Base-by-base conservation (phyloP, 2,113 vertebrate species). In the Eptatretus burgeri region DNA sequence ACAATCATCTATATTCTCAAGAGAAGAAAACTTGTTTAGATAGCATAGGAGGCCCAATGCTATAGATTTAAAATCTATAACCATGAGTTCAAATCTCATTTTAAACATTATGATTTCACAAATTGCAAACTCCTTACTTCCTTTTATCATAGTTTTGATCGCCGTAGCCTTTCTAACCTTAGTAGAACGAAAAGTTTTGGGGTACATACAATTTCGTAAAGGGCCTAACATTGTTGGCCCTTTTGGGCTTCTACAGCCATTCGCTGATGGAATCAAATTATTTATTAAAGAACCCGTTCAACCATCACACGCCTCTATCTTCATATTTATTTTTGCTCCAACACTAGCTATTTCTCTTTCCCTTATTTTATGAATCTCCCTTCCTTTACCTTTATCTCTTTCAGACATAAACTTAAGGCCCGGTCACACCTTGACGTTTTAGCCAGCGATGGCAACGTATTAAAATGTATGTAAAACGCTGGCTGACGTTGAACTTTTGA, bases 31-130 rank as follows among this genome's bases (percentile, higher is more conserved):
- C 51, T 19, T 52, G 65, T 63, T 70, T 52, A 52, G 51, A 51
- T 72, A 70, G 71, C 71, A 72, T 67, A 72, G 69, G 66, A 63
- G 17, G 69, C 66, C 10, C 62, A 70, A 27, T 72, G 69, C 70
- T 51, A 69, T 70, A 70, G 70, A 13, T 51, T 67, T 67, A 70
- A 72, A 64, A 67, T 64, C 71, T 72, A 69, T 68, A 0, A 1
- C 62, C 68, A 68, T 65, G 41, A 67, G 70, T 71, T 68, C 70
- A 71, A 71, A 16, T 67, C 70, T 65, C 52, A 64, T 70, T 51
- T 56, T 17, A 56, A 56, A 56, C 17, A 56, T 56, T 17, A 56
- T 56, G 52, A 14, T 56, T 14, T 2, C 17, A 14, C 14, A 14
- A 56, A 14, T 56, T 14, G 17, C 52, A 4, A 14, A 14, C 3